phyloP scores from a whole-genome alignment of 37 sponge, comb jelly and placozoan genomes.

The Tethya wilhelma region DNA sequence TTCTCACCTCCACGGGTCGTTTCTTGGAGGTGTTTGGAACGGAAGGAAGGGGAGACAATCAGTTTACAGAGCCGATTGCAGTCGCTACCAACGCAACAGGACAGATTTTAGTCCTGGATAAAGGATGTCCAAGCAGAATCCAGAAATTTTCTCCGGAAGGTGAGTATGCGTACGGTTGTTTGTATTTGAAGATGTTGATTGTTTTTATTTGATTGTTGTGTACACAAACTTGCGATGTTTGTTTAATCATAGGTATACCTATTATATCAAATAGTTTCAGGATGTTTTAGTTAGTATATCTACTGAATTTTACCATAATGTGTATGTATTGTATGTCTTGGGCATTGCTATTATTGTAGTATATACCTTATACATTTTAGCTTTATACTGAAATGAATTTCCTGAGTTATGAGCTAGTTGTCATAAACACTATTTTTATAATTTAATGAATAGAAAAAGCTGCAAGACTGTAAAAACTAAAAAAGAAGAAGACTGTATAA shows the following conservation, averaged over 20 bases:
- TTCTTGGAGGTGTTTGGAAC: conserved; percentile 31
- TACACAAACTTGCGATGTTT: not conserved
- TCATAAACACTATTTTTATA: too few species aligned
- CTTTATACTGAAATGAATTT: too few species aligned
- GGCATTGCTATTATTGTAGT: too few species aligned
- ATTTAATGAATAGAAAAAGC: too few species aligned
- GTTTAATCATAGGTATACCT: not conserved
- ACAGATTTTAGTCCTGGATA: conserved; percentile 34
- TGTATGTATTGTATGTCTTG: too few species aligned
- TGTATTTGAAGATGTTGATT: not conserved
- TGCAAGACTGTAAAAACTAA: too few species aligned
- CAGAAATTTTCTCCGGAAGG: conserved; percentile 40
- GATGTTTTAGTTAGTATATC: too few species aligned
- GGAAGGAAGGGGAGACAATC: conserved; percentile 39
- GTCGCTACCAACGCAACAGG: conserved; percentile 16
- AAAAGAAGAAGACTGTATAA: too few species aligned
- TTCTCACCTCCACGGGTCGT: conserved; percentile 43
- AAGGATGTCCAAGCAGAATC: not conserved
- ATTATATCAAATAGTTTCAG: too few species aligned
- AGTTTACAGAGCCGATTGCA: conserved; percentile 38
- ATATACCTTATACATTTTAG: too few species aligned
- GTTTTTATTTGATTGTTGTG: not conserved
- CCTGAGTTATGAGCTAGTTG: too few species aligned
- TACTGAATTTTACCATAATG: too few species aligned
- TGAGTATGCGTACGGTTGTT: not conserved